Percentiles rank a stretch among this genome's conserved stretches.
These are phyloP conservation scores for Salvelinus sp. DNA, from an alignment of 2,113 vertebrate species.

Conservation along the genomic window DNA sequence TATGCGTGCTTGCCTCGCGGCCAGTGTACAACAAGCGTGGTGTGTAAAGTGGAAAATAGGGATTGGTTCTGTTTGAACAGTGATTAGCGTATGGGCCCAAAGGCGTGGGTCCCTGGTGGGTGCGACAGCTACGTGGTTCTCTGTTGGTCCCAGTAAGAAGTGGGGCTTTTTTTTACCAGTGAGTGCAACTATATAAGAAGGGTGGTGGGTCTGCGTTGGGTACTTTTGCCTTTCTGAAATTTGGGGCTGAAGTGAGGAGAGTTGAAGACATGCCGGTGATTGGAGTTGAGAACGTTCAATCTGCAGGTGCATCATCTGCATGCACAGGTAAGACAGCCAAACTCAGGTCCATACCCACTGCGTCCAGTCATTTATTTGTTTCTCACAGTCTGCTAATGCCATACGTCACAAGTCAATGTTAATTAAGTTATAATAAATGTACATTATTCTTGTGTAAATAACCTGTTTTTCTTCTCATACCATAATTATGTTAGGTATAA, in stretches of 20 bases:
- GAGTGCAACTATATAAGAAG: conserved; percentile 58
- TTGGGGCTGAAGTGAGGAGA: not conserved
- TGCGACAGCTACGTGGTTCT: conserved; percentile 41
- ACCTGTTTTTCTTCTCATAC: too few relatives aligned
- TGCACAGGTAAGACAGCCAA: conserved; percentile 65
- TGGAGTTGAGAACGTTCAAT: conserved; percentile 50
- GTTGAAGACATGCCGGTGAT: conserved; percentile 51
- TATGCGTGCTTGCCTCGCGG: conserved; percentile 56
- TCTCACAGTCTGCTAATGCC: too few relatives aligned
- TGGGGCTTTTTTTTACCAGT: conserved; percentile 33
- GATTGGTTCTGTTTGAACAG: conserved; percentile 64
- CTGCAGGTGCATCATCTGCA: conserved; percentile 43
- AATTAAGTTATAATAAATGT: too few relatives aligned
- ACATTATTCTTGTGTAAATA: too few relatives aligned
- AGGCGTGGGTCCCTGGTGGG: conserved; percentile 39
- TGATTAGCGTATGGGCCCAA: conserved; percentile 62
- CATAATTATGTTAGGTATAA: too few relatives aligned
- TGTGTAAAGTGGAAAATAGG: conserved; percentile 53
- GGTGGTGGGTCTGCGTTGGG: not conserved
- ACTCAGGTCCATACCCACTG: too few relatives aligned
- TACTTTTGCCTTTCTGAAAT: not conserved
- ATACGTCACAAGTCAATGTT: too few relatives aligned
- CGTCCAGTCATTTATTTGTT: too few relatives aligned
- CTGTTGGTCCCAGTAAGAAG: conserved; percentile 60
- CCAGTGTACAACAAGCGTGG: conserved; percentile 18